phyloP scores from a whole-genome alignment of 1,140 invertebrate genomes.

The Uloborus diversus region DNA sequence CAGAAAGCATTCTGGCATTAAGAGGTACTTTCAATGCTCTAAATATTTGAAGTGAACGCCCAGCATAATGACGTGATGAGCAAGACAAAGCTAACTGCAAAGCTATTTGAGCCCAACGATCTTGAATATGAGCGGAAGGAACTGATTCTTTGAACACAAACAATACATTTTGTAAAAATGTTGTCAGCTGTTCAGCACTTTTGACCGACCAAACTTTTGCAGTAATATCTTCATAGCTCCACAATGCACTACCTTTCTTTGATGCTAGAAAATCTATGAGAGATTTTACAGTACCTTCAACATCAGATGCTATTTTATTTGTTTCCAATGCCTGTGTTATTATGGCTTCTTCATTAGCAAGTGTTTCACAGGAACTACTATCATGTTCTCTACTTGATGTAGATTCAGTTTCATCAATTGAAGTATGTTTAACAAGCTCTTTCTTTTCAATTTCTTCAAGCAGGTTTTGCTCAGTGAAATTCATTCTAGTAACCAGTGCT shows the following conservation, averaged over 20 bases:
- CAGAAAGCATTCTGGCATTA: conserved; percentile 90
- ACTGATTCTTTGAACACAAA: conserved; percentile 90
- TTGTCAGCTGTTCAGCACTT: conserved; percentile 89
- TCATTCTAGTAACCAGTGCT: conserved; percentile 65
- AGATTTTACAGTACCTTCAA: conserved; percentile 58
- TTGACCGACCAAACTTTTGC: conserved; percentile 92
- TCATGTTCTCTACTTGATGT: conserved; percentile 39
- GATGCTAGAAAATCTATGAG: conserved; percentile 61
- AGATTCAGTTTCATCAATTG: conserved; percentile 38
- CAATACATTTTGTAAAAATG: conserved; percentile 79
- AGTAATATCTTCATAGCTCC: conserved; percentile 98
- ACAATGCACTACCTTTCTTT: conserved; percentile 79
- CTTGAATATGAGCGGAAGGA: conserved; percentile 86
- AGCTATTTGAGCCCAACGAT: conserved; percentile 96
- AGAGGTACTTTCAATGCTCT: conserved; percentile 92
- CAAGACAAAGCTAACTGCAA: conserved; percentile 94
- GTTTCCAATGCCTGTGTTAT: conserved; percentile 9
- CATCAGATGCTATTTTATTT: conserved; percentile 27
- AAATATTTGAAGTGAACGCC: conserved; percentile 93
- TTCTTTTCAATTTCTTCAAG: conserved; percentile 34
- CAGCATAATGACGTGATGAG: conserved; percentile 96
- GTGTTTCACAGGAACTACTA: conserved; percentile 52
- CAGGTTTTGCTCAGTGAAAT: conserved; percentile 74
- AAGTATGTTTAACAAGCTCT: conserved; percentile 1
- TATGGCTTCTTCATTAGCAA: conserved; percentile 42